Percentiles rank a stretch among this genome's conserved stretches.
Evolutionary conservation across 2,113 vertebrate species (phyloP).

Genomic region (Xiphorhynchus elegans): DNA sequence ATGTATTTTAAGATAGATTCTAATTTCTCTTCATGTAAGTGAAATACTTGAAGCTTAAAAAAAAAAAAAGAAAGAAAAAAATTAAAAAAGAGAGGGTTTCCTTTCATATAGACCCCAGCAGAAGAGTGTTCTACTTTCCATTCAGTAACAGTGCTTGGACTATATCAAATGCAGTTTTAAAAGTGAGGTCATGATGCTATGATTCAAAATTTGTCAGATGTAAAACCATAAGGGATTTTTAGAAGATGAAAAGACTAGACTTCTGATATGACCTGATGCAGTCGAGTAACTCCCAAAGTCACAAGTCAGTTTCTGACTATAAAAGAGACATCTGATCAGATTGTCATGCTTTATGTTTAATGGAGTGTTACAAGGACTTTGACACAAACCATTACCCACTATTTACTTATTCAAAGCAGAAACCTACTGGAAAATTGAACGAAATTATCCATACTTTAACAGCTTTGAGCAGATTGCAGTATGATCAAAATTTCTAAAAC

Average conservation of each 20-base stretch:
- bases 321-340: conserved; percentile 88
- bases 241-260: conserved; percentile 71
- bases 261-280: conserved; percentile 78
- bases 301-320: conserved; percentile 78
- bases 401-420: conserved; percentile 89
- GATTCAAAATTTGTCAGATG: conserved; percentile 69
- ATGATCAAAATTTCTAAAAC: conserved; percentile 74
- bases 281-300: conserved; percentile 78
- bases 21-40: neutral
- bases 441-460: conserved; percentile 82
- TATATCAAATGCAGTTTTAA: conserved; percentile 55
- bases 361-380: conserved; percentile 89
- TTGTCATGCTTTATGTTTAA: conserved; percentile 89
- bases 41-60: neutral
- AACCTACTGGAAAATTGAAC: conserved; percentile 81
- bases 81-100: neutral
- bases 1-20: neutral
- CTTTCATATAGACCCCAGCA: conserved; percentile 10
- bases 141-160: conserved; percentile 52
- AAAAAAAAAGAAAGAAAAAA: neutral
- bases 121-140: conserved; percentile 39
- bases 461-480: conserved; percentile 73
- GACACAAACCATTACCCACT: conserved; percentile 92
- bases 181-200: conserved; percentile 64
- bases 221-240: conserved; percentile 66